Conservation (phyloP, 2,797 vertebrate genomes). For the Poecile montanus region DNA sequence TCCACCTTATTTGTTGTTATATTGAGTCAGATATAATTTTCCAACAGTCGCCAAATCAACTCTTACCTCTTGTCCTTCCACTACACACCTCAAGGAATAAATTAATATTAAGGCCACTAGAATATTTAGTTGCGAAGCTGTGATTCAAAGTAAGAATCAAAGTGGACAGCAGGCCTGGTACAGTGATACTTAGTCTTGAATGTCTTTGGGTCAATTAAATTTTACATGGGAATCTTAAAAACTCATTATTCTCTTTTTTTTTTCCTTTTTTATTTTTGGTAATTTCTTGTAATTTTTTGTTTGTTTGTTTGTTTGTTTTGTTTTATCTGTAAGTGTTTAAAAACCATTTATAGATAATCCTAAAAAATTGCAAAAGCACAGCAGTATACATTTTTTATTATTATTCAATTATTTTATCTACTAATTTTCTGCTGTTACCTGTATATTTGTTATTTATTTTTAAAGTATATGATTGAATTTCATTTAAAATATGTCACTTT, state of each 20-base stretch:
- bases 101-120: neutral
- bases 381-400: neutral
- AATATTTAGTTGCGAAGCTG: neutral
- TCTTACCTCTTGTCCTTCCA: neutral
- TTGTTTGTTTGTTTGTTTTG: fast-evolving
- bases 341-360: neutral
- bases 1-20: neutral
- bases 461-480: neutral
- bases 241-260: fast-evolving
- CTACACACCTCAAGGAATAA: neutral
- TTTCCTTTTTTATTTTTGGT: too few relatives aligned
- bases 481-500: neutral
- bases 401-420: neutral
- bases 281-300: too few relatives aligned
- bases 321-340: neutral
- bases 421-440: neutral
- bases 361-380: neutral
- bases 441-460: neutral
- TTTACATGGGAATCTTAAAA: neutral
- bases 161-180: neutral
- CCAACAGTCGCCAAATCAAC: neutral
- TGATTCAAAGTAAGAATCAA: neutral
- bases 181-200: neutral
- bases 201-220: neutral
- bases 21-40: neutral